Base-by-base conservation (phyloP, 2,888 invertebrate genomes). In the Athalia cordata region DNA sequence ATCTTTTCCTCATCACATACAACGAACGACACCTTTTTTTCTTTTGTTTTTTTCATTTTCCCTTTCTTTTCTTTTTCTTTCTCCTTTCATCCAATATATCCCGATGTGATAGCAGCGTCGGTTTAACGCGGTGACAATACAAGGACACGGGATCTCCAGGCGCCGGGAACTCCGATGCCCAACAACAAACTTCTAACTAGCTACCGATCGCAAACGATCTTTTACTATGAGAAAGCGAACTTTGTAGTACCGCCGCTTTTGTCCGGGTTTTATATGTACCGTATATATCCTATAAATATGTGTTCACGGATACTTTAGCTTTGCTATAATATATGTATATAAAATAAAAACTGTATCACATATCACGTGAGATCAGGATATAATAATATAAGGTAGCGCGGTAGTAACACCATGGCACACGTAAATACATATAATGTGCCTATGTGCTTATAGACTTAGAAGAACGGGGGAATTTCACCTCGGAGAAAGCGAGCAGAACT, bases 311-410 rank as follows among this genome's bases (percentile, higher is more conserved):
- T 29, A 29, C 29, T 29, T 29, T 29, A 29, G 29, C 29, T 29
- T 29, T 29, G 29, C 29, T 29, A 29, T 29, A 4, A 13, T 47
- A 49, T 5, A 66, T 45, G 49, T 47, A 13, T 2, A 3, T 50
- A 43, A 11, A 11, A 68, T 55, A 70, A 70, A 70, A 70, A 55
- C 70, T 55, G 70, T 70, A 70, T 70, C 70, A 70, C 70, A 49
- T 13, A 29, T 70, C 55, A 15, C 55, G 70, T 45, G 67, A 50
- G n/a, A 67, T 67, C 49, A 15, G 13, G 13, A 50, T 29, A 67
- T 67, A 29, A 29, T 29, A 29, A 29, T 29, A 29, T 29, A 29
- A 29, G 29, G 29, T 29, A 29, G 29, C 67, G 64, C 43, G 67
- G 15, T 55, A 50, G 50, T 67, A 47, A 15, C 47, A 50, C 47